These are phyloP conservation scores for Pelobates fuscus DNA, from an alignment of 2,113 vertebrate genomes.

Conservation along the genomic window DNA sequence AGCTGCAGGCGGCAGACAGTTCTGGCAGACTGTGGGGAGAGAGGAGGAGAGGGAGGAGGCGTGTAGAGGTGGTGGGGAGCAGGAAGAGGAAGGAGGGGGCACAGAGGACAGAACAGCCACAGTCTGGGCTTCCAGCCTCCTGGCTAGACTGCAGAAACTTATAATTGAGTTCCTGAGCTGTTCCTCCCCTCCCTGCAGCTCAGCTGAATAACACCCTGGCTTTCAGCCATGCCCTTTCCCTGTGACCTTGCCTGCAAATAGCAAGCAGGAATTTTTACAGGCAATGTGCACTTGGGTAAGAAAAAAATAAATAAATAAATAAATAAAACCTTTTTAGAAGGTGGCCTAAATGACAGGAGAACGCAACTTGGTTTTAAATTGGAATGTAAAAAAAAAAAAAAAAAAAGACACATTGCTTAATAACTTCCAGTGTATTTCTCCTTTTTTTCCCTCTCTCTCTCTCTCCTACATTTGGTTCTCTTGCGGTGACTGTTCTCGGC, in stretches of 20 bases:
- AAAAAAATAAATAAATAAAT: not conserved
- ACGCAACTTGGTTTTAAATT: not conserved
- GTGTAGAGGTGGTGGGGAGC: constrained; percentile 57
- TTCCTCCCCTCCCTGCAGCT: constrained; percentile 77
- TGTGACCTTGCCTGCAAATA: constrained; percentile 82
- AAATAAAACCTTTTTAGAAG: constrained; percentile 4
- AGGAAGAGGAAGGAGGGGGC: constrained; percentile 58
- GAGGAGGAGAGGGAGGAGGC: constrained; percentile 54
- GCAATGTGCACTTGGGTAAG: constrained; percentile 55
- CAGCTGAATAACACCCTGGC: constrained; percentile 72
- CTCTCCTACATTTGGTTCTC: too few species aligned
- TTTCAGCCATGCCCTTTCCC: constrained; percentile 74
- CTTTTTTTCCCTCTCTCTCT: too few species aligned
- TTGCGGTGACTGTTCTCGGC: too few species aligned
- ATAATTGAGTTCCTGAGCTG: constrained; percentile 87
- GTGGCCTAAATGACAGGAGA: not conserved
- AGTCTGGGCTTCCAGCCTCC: constrained; percentile 90
- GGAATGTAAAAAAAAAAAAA: not conserved
- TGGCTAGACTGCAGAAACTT: constrained; percentile 92
- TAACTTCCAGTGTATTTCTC: too few species aligned
- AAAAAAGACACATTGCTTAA: not conserved
- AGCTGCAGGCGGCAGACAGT: constrained; percentile 79
- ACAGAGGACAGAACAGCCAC: constrained; percentile 75
- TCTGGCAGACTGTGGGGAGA: constrained; percentile 55
- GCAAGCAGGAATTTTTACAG: constrained; percentile 66